These are phyloP conservation scores for Dastarcus helophoroides DNA, from an alignment of 2,888 invertebrate species.

Conservation along the genomic window DNA sequence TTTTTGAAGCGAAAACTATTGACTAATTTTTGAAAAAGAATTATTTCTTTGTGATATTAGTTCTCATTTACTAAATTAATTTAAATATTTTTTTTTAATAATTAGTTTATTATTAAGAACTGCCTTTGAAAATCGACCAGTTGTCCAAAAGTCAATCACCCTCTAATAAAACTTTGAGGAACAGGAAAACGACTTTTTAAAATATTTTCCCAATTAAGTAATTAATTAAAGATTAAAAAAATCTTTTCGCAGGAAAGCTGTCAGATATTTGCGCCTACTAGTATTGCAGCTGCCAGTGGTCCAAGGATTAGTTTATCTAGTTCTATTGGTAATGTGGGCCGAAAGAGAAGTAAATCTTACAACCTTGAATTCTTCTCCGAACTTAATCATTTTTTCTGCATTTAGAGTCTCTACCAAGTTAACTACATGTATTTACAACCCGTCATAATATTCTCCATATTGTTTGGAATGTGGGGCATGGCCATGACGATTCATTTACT, in stretches of 20 bases:
- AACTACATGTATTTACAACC: slow-evolving; percentile 55
- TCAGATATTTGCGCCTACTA: slow-evolving; percentile 44
- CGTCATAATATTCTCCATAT: slow-evolving; percentile 50
- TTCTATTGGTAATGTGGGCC: slow-evolving; percentile 48
- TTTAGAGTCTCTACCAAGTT: slow-evolving; percentile 46
- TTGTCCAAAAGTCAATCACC: too few species aligned
- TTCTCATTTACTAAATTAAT: too few species aligned
- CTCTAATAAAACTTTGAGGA: too few species aligned
- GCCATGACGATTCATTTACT: slow-evolving; percentile 50
- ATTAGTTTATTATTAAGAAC: too few species aligned
- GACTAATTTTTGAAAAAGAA: too few species aligned
- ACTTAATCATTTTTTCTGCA: slow-evolving; percentile 15
- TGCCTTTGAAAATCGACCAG: too few species aligned
- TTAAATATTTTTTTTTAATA: too few species aligned
- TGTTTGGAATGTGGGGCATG: slow-evolving; percentile 58
- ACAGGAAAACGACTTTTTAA: too few species aligned
- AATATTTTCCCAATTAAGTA: too few species aligned
- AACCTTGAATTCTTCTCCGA: slow-evolving; percentile 7
- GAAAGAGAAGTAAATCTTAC: slow-evolving; percentile 48
- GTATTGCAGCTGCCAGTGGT: slow-evolving; percentile 60
- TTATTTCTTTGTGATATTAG: too few species aligned
- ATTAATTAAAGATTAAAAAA: too few species aligned
- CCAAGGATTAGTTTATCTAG: slow-evolving; percentile 50
- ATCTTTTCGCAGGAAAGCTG: slow-evolving; percentile 44
- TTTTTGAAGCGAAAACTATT: too few species aligned